Percentiles rank a stretch among this genome's conserved stretches.
Conservation (phyloP, 2,888 invertebrate species). For the Lacanobia oleracea region DNA sequence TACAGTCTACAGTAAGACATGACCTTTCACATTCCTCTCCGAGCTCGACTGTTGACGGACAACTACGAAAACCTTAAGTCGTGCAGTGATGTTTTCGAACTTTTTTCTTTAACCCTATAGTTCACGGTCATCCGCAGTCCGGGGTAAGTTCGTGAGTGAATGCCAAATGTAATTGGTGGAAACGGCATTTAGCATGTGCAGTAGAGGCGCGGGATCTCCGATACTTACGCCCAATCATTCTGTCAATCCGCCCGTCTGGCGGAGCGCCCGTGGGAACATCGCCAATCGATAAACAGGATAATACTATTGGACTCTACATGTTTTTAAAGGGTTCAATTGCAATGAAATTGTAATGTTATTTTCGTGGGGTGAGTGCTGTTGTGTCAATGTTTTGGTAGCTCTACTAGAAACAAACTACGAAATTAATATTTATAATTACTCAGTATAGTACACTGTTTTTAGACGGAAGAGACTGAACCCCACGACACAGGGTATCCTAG, state of each 20-base stretch:
- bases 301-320: constrained; percentile 63
- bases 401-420: not conserved
- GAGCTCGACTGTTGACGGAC: constrained; percentile 34
- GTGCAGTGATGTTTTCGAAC: constrained; percentile 32
- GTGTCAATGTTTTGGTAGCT: constrained; percentile 12
- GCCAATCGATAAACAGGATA: constrained; percentile 68
- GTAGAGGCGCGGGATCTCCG: constrained; percentile 74
- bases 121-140: constrained; percentile 62
- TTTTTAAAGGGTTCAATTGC: constrained; percentile 50
- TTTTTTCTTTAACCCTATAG: constrained; percentile 55
- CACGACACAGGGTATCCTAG: no score
- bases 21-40: constrained; percentile 41
- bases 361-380: constrained; percentile 4
- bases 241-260: constrained; percentile 82
- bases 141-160: constrained; percentile 82
- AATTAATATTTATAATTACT: no score
- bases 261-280: constrained; percentile 80
- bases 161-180: constrained; percentile 84
- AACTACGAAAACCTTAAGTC: constrained; percentile 43
- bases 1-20: constrained; percentile 23
- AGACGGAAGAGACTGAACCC: no score
- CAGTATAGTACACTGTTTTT: no score
- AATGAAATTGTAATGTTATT: constrained; percentile 27
- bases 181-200: constrained; percentile 78
- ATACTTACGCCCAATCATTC: constrained; percentile 86